Base-by-base conservation (phyloP, 2,888 invertebrate genomes). In the Caenorhabditis doughertyi region DNA sequence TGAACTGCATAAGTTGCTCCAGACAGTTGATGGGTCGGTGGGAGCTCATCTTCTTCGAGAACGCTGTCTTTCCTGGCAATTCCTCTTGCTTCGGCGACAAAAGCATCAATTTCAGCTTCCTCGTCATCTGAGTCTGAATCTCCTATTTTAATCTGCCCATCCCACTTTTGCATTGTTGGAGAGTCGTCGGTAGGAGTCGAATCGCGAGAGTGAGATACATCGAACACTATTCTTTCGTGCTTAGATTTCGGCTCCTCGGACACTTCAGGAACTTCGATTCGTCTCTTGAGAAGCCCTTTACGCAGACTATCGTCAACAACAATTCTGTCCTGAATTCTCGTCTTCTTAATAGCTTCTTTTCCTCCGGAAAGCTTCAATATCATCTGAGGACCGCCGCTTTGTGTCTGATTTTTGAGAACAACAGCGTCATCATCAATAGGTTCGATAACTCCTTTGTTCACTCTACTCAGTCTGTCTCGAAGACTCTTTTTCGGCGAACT, bases 91-190 rank as follows among this genome's bases (percentile, higher is more conserved):
- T 85, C 81, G 3, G 88, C 89, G 16, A 90, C 53, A 3, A 90
- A 29, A 2, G 87, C 88, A 64, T 90, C 90, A 32, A 90, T 90
- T 68, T 88, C 88, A 9, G 87, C 88, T 64, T 90, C 90, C 18
- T 87, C 87, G 47, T 84, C 84, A 9, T 65, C 72, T 3, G 44
- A 47, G 16, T 83, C 87, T 0, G 85, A 84, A 23, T 84, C 85
- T n/a, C 76, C 83, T 23, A 89, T 49, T 35, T 81, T 55, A 18
- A 89, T 89, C 53, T 85, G 85, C 2, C 89, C 89, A 49, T 89
- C 76, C 89, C 89, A 89, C 29, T 85, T 85, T 18, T 56, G 71
- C 60, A 83, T 64, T 4, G 79, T 83, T 18, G 76, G 83, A 2
- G 83, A 79, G n/a, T 76, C 79, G 13, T 65, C 65, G 3, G 71